Base-by-base conservation (phyloP, 2,797 vertebrate genomes). In the Eulemur albifrons region DNA sequence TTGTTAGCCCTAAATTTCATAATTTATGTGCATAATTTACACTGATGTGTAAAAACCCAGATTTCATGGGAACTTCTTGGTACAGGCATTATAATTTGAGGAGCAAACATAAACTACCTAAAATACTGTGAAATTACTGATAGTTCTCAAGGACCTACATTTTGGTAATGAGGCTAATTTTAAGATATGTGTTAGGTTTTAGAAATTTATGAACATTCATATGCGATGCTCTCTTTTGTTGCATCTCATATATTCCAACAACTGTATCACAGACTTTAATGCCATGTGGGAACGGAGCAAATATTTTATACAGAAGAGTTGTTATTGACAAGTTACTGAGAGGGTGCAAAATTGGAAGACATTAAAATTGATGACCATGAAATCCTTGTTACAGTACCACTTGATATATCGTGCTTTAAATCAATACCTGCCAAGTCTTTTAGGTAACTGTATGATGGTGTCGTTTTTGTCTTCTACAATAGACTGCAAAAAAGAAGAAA, bases 351-450 rank as follows among this genome's bases (percentile, higher is more conserved):
- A 98, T 98, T 98, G 97, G 96, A 98, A 98, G 98, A 97, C 97
- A 98, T 98, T 98, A 99, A 98, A 98, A 99, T 98, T 98, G 98
- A 99, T 98, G 98, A 98, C 98, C 98, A 98, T 98, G 98, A 99
- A 99, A 99, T 99, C 97, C 97, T 98, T 98, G 98, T 98, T 98
- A 98, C 98, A 98, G 97, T 98, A 98, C 93, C 87, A 95, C 97
- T 98, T 98, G 98, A 98, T 98, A 98, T 97, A 98, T 97, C 70
- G 76, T 98, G 97, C 93, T 98, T 98, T 98, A 98, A 98, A 98
- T 98, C 98, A 98, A 98, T 98, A 98, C 95, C 97, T 98, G 97
- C 97, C 98, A 98, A 97, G 97, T 97, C 96, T 98, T 98, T 98
- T 97, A 98, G 98, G 98, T 98, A 98, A 98, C 97, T 98, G 88